phyloP scores from a whole-genome alignment of 2,888 invertebrate species.

The Antitype chi region DNA sequence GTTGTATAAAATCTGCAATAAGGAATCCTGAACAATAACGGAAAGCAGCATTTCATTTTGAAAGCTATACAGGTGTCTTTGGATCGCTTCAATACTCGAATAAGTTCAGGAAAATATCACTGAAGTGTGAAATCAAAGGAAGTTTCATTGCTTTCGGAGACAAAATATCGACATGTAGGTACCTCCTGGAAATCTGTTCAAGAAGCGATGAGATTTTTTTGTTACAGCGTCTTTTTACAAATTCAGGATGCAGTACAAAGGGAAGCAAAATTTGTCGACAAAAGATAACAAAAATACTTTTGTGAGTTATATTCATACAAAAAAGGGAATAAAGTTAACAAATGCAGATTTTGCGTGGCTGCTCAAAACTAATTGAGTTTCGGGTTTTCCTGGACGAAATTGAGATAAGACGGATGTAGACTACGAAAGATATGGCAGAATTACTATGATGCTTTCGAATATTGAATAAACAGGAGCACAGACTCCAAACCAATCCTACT shows the following conservation, averaged over 20 bases:
- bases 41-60: constrained; percentile 1
- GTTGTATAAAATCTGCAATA: neutral
- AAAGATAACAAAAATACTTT: neutral
- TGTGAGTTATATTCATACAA: neutral
- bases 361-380: neutral
- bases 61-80: constrained; percentile 3
- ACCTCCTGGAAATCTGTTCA: constrained; percentile 15
- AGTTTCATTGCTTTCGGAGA: constrained; percentile 19
- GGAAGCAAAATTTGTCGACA: neutral
- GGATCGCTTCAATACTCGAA: constrained; percentile 24
- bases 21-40: neutral
- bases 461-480: neutral
- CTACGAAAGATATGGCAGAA: neutral
- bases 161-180: constrained; percentile 5
- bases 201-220: neutral
- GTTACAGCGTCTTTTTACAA: neutral
- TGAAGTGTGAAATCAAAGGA: constrained; percentile 58
- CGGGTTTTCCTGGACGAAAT: neutral
- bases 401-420: neutral
- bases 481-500: neutral
- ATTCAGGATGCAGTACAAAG: neutral
- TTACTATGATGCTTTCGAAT: neutral
- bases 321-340: neutral
- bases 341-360: neutral
- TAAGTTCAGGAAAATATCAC: constrained; percentile 31